Evolutionary conservation across 2,113 vertebrate genomes (phyloP).

Genomic region (Monarcha castaneiventris): DNA sequence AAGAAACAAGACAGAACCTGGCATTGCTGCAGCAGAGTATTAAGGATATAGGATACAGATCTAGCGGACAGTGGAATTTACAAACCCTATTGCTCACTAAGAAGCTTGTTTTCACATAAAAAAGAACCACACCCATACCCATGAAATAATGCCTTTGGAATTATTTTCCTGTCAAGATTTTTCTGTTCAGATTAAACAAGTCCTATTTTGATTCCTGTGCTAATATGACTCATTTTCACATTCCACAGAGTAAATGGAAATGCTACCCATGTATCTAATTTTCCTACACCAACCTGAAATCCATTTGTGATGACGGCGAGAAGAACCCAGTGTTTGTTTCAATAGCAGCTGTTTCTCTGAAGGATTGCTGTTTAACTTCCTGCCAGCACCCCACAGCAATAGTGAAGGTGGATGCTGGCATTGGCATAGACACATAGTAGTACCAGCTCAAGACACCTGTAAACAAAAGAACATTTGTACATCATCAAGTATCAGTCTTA

Average conservation of each 20-base stretch:
- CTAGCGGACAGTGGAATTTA: neutral
- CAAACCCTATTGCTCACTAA: neutral
- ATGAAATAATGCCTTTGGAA: slow-evolving; percentile 28
- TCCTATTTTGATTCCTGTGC: slow-evolving; percentile 46
- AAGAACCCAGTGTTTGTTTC: neutral
- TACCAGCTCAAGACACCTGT: slow-evolving; percentile 83
- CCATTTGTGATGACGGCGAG: slow-evolving; percentile 33
- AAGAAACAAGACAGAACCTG: neutral
- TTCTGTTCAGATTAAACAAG: slow-evolving; percentile 52
- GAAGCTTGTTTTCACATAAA: neutral
- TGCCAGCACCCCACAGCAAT: slow-evolving; percentile 91
- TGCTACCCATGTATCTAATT: neutral
- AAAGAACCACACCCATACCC: neutral
- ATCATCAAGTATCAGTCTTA: neutral
- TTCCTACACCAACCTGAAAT: slow-evolving; percentile 80
- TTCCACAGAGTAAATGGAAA: slow-evolving; percentile 29
- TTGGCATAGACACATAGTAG: slow-evolving; percentile 95
- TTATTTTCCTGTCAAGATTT: slow-evolving; percentile 23
- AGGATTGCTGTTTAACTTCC: slow-evolving; percentile 71
- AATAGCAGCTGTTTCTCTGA: neutral
- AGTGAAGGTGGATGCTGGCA: slow-evolving; percentile 96
- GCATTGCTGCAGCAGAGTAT: neutral
- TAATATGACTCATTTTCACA: slow-evolving; percentile 54
- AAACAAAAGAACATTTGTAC: slow-evolving; percentile 10
- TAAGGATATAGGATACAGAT: neutral